These are phyloP conservation scores for Bergia puertoricense DNA, from an alignment of 92 coral and sea anemone genomes.

Conservation along the genomic window DNA sequence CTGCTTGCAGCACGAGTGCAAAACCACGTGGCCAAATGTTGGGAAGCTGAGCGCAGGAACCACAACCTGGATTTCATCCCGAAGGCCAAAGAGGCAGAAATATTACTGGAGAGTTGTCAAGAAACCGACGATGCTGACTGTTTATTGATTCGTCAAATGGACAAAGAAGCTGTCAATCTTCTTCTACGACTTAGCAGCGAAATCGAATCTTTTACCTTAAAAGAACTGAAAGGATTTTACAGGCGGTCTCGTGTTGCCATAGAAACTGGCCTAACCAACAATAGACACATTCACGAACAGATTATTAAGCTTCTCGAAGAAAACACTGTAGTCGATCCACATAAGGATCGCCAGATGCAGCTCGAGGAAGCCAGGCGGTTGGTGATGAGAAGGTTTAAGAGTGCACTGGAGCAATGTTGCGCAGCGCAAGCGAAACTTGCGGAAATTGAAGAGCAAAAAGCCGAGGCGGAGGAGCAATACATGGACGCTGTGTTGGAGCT, in stretches of 20 bases:
- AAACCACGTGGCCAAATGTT: not conserved
- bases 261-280: slow-evolving; percentile 80
- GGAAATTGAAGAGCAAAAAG: slow-evolving; percentile 64
- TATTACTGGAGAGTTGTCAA: slow-evolving; percentile 9
- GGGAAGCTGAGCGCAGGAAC: not conserved
- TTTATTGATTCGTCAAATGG: slow-evolving; percentile 68
- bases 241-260: slow-evolving; percentile 82
- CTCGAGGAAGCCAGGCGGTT: slow-evolving; percentile 55
- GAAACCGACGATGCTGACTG: slow-evolving; percentile 46
- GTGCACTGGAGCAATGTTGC: slow-evolving; percentile 57
- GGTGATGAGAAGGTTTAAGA: slow-evolving; percentile 51
- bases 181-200: slow-evolving; percentile 64
- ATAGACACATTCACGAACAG: slow-evolving; percentile 70
- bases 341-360: slow-evolving; percentile 34
- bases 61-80: not conserved
- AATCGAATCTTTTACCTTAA: slow-evolving; percentile 67
- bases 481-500: slow-evolving; percentile 59
- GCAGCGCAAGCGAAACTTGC: slow-evolving; percentile 59
- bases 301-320: slow-evolving; percentile 65
- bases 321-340: slow-evolving; percentile 56
- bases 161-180: slow-evolving; percentile 54
- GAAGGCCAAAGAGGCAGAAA: not conserved
- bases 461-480: slow-evolving; percentile 68
- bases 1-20: slow-evolving; percentile 6
- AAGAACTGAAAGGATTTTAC: slow-evolving; percentile 67